A percentile compares a stretch with the other conserved stretches of the same genome.
phyloP scores from a whole-genome alignment of 2,888 invertebrate species.

The Melinopterus prodromus region DNA sequence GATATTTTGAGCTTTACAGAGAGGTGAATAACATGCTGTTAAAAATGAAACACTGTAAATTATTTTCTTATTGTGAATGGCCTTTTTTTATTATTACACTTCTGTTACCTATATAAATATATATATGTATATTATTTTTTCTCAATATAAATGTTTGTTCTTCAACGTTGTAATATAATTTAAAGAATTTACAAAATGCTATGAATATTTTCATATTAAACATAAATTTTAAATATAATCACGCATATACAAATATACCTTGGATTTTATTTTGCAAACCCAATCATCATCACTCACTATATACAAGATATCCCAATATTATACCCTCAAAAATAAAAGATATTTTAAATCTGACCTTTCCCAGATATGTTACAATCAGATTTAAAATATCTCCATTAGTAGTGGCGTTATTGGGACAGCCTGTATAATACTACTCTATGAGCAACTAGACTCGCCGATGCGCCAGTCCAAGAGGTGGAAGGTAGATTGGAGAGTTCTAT shows the following conservation, averaged over 20 bases:
- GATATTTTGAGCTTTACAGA: constrained; percentile 60
- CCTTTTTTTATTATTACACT: constrained; percentile 40
- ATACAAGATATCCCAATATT: constrained; percentile 21
- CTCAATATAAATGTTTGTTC: constrained; percentile 56
- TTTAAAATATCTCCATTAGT: constrained; percentile 39
- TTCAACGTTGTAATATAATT: constrained; percentile 60
- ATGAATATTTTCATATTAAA: constrained; percentile 61
- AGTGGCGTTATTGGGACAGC: constrained; percentile 6
- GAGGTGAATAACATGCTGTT: constrained; percentile 58
- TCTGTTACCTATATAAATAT: constrained; percentile 4
- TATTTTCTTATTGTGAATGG: constrained; percentile 57
- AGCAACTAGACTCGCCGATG: constrained; percentile 9
- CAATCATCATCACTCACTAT: constrained; percentile 44
- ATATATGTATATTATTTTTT: constrained; percentile 42
- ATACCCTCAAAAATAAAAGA: too few relatives aligned
- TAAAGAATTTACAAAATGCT: constrained; percentile 58
- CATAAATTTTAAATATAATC: constrained; percentile 60
- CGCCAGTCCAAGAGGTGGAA: not conserved
- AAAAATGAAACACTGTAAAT: constrained; percentile 51
- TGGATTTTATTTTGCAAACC: constrained; percentile 53
- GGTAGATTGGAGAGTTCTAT: not conserved
- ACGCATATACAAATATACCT: constrained; percentile 56
- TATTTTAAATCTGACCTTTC: too few relatives aligned
- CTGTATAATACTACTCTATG: not conserved
- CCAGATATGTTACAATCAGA: too few relatives aligned